phyloP scores from a whole-genome alignment of 2,113 vertebrate genomes.

The Nettapus auritus region DNA sequence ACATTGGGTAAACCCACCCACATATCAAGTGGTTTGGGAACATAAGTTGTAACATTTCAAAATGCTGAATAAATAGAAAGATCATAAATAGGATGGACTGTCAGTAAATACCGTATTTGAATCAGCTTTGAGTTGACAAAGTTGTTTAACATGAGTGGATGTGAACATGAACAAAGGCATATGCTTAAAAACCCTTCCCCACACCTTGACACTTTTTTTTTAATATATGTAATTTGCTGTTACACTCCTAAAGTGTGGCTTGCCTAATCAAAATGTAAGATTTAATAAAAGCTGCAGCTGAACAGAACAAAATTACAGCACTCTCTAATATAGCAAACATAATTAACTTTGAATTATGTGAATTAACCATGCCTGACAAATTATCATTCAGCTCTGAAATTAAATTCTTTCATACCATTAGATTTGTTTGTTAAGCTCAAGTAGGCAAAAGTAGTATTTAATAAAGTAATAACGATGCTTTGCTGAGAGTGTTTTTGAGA shows the following conservation, averaged over 20 bases:
- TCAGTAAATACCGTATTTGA: background rate
- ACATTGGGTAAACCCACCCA: too few relatives aligned
- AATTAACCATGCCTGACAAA: conserved; percentile 86
- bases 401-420: conserved; percentile 86
- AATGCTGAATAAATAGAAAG: background rate
- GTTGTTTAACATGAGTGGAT: background rate
- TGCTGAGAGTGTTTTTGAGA: conserved; percentile 72
- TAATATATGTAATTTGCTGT: background rate
- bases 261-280: conserved; percentile 77
- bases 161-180: background rate
- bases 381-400: conserved; percentile 86
- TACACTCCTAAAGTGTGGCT: conserved; percentile 53
- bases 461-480: conserved; percentile 79
- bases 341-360: conserved; percentile 88
- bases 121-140: background rate
- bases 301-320: conserved; percentile 79
- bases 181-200: background rate
- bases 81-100: background rate
- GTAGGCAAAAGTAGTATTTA: conserved; percentile 81
- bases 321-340: conserved; percentile 80
- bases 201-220: background rate
- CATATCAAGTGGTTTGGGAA: background rate
- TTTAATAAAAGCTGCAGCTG: conserved; percentile 78
- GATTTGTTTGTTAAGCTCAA: conserved; percentile 86
- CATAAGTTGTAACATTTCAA: background rate